Evolutionary conservation across 2,797 vertebrate species (phyloP).

Genomic region (Arrhamphus sclerolepis): DNA sequence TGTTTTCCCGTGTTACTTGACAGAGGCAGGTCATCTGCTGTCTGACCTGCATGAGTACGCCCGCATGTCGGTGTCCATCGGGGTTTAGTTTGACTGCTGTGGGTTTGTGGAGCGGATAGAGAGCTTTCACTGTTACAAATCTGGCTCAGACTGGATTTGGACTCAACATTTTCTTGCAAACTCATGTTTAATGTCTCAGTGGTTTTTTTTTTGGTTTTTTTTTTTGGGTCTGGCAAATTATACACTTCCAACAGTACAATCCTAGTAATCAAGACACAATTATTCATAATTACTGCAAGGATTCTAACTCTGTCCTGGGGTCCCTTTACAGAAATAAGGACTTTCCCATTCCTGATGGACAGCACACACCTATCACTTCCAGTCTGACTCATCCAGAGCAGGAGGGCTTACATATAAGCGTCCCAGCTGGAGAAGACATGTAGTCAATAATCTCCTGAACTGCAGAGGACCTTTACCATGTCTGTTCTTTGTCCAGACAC

Average conservation of each 20-base stretch:
- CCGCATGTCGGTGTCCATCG: constrained; percentile 1
- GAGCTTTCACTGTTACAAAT: too few species aligned
- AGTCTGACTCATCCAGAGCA: constrained; percentile 10
- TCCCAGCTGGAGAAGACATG: constrained; percentile 16
- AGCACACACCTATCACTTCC: constrained; percentile 51
- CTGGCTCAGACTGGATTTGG: too few species aligned
- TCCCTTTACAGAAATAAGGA: too few species aligned
- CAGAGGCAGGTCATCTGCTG: constrained; percentile 32
- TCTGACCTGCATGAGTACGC: constrained; percentile 20
- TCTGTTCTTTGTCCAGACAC: background rate
- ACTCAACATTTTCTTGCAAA: too few species aligned
- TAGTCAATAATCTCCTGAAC: constrained; percentile 12
- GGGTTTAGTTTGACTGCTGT: background rate
- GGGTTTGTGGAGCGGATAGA: background rate
- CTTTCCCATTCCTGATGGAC: constrained; percentile 45
- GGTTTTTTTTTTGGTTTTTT: too few species aligned
- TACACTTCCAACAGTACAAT: too few species aligned
- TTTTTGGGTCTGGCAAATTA: too few species aligned
- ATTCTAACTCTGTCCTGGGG: background rate
- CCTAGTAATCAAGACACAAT: background rate
- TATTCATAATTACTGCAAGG: constrained; percentile 9
- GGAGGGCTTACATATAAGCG: constrained; percentile 16
- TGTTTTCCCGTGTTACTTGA: constrained; percentile 23
- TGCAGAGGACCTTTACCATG: constrained; percentile 6
- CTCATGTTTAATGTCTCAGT: too few species aligned